Evolutionary conservation across 35 echinoderm and acorn worm species (phyloP).

Genomic region (Strongylocentrotus purpuratus): DNA sequence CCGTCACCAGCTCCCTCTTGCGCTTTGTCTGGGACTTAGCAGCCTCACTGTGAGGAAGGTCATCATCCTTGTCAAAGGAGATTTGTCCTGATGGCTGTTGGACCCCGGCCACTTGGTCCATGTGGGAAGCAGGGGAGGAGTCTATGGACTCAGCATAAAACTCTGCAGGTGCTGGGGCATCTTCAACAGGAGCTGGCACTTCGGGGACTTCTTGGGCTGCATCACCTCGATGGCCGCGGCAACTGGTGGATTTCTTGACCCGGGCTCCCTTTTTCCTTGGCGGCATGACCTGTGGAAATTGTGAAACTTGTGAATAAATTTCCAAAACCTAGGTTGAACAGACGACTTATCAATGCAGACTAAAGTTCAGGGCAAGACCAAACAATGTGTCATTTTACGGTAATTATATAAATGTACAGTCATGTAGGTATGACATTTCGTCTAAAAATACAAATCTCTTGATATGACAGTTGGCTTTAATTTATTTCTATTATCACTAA

Average conservation of each 20-base stretch:
- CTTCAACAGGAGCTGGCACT: constrained; percentile 62
- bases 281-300: constrained; percentile 44
- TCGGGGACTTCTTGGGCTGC: constrained; percentile 41
- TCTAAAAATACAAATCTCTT: too few relatives aligned
- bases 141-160: background rate
- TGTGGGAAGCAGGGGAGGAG: constrained; percentile 44
- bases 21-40: constrained; percentile 46
- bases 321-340: constrained; percentile 5
- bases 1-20: constrained; percentile 23
- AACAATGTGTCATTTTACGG: background rate
- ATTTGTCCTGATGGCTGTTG: constrained; percentile 53
- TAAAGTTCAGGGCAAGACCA: background rate
- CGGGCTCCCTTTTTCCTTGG: constrained; percentile 42
- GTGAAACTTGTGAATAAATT: too few relatives aligned
- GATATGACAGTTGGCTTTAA: background rate
- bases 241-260: constrained; percentile 19
- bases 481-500: too few relatives aligned
- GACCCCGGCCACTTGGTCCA: constrained; percentile 46
- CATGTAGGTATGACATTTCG: too few relatives aligned
- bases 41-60: constrained; percentile 52
- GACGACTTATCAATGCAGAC: background rate
- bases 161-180: constrained; percentile 44
- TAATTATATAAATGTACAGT: too few relatives aligned
- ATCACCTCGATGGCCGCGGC: constrained; percentile 43
- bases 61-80: constrained; percentile 53